Evolutionary conservation across 1,140 invertebrate species (phyloP), one percentile per base, ranked within the genome.

Genomic region (Pentalonia nigronervosa): DNA sequence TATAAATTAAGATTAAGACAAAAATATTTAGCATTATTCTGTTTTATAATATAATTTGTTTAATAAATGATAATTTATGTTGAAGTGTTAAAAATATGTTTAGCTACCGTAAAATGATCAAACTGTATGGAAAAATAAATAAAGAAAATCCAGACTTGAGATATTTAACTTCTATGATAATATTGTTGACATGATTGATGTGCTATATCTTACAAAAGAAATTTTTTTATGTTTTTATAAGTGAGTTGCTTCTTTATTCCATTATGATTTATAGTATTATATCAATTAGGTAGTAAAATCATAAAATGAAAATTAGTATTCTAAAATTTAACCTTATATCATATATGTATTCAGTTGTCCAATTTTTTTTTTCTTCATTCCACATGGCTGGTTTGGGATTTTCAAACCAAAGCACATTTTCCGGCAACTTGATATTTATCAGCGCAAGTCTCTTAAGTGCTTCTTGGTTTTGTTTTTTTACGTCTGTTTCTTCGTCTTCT

Each of bases 341-440:
- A 94, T 98, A 97, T 3, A 98, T 96, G 94, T 97, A 97, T 92
- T 97, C 96, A 3, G 96, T 97, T 1, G 97, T 97, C 98, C 98
- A 98, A 20, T 95, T 94, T 83, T 95, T 95, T 90, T 94, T 94
- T 2, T 96, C 94, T 21, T 91, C 96, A 93, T 97, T 96, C 98
- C 98, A 98, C 93, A 97, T 96, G 30, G 97, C 97, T 8, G 98
- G 96, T 23, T 97, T 96, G 0, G 98, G 98, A 3, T 97, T 97
- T 94, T 98, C 98, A 60, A 98, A 97, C 97, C 97, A 98, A 93
- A 98, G 96, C 17, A 98, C 96, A 11, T 96, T 96, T 30, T 97
- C 96, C 0, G 97, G 97, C 36, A 98, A 95, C 47, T 97, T 97
- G 94, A 94, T 94, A 23, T 36, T 89, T 67, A 94, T 81, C 11